A percentile compares a stretch with the other conserved stretches of the same genome.
These are phyloP conservation scores for Masticophis lateralis DNA, from an alignment of 2,797 vertebrate genomes.

Conservation along the genomic window DNA sequence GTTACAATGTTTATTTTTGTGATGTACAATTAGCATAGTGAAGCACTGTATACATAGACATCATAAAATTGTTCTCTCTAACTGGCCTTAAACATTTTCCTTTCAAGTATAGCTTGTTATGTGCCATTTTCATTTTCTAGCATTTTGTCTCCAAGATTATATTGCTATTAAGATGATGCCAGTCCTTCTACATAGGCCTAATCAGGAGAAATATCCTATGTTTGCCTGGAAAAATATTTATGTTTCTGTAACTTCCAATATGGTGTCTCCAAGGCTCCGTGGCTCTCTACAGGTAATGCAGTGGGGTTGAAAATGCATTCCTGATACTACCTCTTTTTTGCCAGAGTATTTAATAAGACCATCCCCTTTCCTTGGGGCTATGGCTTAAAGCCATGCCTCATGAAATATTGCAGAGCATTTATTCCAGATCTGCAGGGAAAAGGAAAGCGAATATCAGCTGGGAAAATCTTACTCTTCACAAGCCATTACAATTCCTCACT, in stretches of 20 bases:
- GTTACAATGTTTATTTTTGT: background rate
- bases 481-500: background rate
- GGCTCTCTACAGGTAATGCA: background rate
- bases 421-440: background rate
- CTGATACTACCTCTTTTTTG: background rate
- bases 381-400: background rate
- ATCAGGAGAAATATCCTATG: background rate
- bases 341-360: background rate
- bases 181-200: background rate
- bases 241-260: background rate
- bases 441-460: background rate
- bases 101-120: background rate
- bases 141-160: background rate
- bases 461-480: too few species aligned
- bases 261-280: background rate
- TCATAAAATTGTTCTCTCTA: background rate
- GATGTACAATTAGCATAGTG: background rate
- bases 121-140: background rate
- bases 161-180: background rate
- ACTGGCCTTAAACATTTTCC: background rate
- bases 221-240: background rate
- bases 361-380: background rate
- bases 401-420: background rate
- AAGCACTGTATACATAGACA: background rate
- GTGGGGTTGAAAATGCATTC: background rate